A percentile compares a stretch with the other conserved stretches of the same genome.
phyloP scores from a whole-genome alignment of 2,797 vertebrate species.

The Onychomys leucogaster region DNA sequence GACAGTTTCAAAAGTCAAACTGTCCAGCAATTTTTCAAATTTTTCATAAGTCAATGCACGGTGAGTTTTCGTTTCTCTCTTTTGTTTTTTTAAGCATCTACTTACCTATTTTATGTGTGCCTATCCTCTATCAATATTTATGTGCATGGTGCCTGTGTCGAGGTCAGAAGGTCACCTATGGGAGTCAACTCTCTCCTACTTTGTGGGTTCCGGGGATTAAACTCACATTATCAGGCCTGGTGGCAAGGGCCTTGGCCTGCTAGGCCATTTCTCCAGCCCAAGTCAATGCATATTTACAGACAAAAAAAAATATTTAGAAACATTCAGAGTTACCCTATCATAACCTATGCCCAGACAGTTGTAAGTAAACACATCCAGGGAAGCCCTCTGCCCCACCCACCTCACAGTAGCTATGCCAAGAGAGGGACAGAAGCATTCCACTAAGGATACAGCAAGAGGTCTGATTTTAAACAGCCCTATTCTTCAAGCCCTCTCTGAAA shows the following conservation, averaged over 20 bases:
- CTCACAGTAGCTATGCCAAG: background rate
- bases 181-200: background rate
- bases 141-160: too few relatives aligned
- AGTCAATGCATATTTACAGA: background rate
- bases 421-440: background rate
- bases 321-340: background rate
- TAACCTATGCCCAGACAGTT: background rate
- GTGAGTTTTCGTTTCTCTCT: background rate
- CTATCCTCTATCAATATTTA: too few relatives aligned
- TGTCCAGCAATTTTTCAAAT: background rate
- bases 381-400: background rate
- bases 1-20: background rate
- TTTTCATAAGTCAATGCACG: background rate
- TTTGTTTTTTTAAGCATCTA: background rate
- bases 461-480: background rate
- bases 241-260: background rate
- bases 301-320: background rate
- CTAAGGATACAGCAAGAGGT: accelerated
- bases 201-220: background rate
- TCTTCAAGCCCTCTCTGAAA: background rate
- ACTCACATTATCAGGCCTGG: background rate
- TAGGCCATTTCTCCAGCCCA: background rate
- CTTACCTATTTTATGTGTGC: background rate
- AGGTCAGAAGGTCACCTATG: background rate
- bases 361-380: background rate